Evolutionary conservation across 35 echinoderm and acorn worm genomes (phyloP), one percentile per base, ranked within the genome.

Genomic region (Lytechinus pictus): DNA sequence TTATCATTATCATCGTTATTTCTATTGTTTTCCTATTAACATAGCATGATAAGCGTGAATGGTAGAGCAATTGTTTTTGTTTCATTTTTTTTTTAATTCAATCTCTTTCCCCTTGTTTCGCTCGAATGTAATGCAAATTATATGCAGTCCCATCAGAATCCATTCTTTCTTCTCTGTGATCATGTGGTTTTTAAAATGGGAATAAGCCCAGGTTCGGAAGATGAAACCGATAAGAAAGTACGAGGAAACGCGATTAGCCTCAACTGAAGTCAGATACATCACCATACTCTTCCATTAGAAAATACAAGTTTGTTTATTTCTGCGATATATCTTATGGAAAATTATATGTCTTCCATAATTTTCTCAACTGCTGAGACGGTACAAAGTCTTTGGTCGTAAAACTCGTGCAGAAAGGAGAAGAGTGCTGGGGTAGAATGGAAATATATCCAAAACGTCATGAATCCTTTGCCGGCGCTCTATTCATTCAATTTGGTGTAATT

Each of bases 401-500:
- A 79, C n/a, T 14, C n/a, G 66, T 19, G 12, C 19, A 79, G 61
- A 4, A 79, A 5, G 66, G 14, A 24, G 66, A 24, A 24, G n/a
- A 79, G 21, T 79, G 5, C 16, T 24, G 66, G 66, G 19, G 66
- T 1, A 16, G n/a, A 24, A 79, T 79, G 66, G 21, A 79, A 79
- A 79, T 79, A 79, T 79, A 79, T 79, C 66, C 66, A 79, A 79
- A 79, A 24, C 66, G 66, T 79, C 66, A 79, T n/a, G 66, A 79
- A 79, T n/a, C 66, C 66, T 79, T 79, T 79, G 19, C 21, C 66
- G 19, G 21, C 66, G 66, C 66, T 79, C 66, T 79, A 79, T 79
- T 79, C 66, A 79, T 79, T 79, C 66, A 79, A 79, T 79, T 79
- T 79, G n/a, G 66, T 79, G 16, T 79, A 79, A 79, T 79, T 79